Conservation (phyloP, 2,888 invertebrate species). For the Schizotus pectinicornis region DNA sequence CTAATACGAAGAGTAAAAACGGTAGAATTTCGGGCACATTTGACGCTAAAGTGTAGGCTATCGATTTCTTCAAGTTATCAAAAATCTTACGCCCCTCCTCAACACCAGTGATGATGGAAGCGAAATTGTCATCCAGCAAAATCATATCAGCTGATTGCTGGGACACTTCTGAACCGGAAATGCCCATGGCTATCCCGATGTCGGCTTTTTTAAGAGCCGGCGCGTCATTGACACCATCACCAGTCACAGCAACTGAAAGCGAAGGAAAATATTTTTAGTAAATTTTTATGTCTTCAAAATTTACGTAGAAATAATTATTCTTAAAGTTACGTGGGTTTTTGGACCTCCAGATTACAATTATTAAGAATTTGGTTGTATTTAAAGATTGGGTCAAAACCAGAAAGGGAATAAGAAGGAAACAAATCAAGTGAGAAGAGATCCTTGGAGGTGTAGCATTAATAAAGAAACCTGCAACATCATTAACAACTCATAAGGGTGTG, state of each 20-base stretch:
- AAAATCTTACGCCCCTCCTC: conserved; percentile 85
- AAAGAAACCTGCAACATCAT: no score
- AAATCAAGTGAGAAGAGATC: no score
- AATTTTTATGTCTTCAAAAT: no score
- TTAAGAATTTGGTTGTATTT: no score
- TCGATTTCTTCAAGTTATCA: conserved; percentile 85
- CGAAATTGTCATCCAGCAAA: conserved; percentile 86
- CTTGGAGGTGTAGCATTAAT: no score
- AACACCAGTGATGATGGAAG: conserved; percentile 84
- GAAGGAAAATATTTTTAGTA: no score
- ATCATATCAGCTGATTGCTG: conserved; percentile 92
- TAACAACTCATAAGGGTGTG: no score
- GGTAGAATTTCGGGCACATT: conserved; percentile 86
- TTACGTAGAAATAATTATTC: no score
- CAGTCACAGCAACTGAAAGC: conserved; percentile 82
- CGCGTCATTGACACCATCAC: conserved; percentile 89
- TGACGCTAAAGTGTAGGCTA: conserved; percentile 82
- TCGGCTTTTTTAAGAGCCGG: conserved; percentile 85
- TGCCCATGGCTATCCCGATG: conserved; percentile 82
- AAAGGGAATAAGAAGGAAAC: no score
- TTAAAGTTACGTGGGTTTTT: no score
- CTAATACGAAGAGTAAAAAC: conserved; percentile 75
- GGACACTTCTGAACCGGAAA: conserved; percentile 77
- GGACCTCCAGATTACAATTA: no score
- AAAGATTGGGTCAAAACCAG: no score